These are phyloP conservation scores for Sus scrofa DNA, from an alignment of 2,113 vertebrate species.

Conservation along the genomic window T2T-Sscrofa CM000826.6:40666001-40666500, in stretches of 20 bases:
- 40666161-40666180: not conserved
- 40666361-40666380: not conserved
- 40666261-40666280: not conserved
- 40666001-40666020: not conserved
- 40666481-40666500: rapidly evolving
- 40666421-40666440: not conserved
- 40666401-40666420: not conserved
- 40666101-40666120: not conserved
- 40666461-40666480: not conserved
- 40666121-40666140: not conserved
- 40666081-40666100: not conserved
- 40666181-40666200: not conserved
- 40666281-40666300: not conserved
- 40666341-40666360: not conserved
- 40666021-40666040: not conserved
- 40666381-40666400: not conserved
- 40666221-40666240: rapidly evolving
- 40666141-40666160: not conserved
- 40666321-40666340: not conserved
- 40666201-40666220: rapidly evolving
- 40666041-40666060: not conserved
- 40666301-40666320: not conserved
- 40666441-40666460: not conserved
- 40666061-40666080: not conserved
- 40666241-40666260: rapidly evolving